Evolutionary conservation across 2,888 invertebrate genomes (phyloP), one percentile per base, ranked within the genome.

Genomic region (Sceliomorpha sp.): DNA sequence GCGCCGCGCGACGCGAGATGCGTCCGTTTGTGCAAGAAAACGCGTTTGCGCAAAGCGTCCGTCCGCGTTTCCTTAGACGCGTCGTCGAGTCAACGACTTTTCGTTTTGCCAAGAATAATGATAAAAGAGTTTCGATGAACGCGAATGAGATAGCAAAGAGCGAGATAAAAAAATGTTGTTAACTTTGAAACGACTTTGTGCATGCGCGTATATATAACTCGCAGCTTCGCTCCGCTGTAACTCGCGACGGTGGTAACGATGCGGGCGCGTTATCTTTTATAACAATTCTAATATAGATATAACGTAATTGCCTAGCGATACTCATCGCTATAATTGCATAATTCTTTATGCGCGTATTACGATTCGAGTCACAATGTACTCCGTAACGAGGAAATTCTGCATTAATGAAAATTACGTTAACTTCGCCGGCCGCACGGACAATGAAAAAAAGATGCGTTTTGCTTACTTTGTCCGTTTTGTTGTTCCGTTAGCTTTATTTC

Each of bases 291-390:
- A 58, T 62, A 66, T 10, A 66, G 60, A 68, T 64, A 37, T 48
- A 63, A 31, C 44, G 45, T 59, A 67, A 71, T 67, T 67, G 59
- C 37, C 51, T 8, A 58, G 59, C 63, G 71, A 71, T 71, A 67
- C 55, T 59, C 55, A 67, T 71, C 63, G 55, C 71, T 71, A n/a
- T n/a, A 67, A 68, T 63, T 63, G 55, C 51, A 50, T 60, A 56
- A 59, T 64, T 71, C 55, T 68, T 71, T 63, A 71, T 63, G 67
- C 60, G 56, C 67, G 59, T 68, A 64, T 68, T 50, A 62, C 55
- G n/a, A n/a, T n/a, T n/a, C 55, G 15, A 36, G 55, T 63, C 40
- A 59, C 71, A 60, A 68, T 68, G 59, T 60, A 50, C 63, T 62
- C 55, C 53, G 67, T 59, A 66, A 58, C 66, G 42, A 51, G 56